Conservation (phyloP, 2,113 vertebrate species). For the Eurypyga helias region DNA sequence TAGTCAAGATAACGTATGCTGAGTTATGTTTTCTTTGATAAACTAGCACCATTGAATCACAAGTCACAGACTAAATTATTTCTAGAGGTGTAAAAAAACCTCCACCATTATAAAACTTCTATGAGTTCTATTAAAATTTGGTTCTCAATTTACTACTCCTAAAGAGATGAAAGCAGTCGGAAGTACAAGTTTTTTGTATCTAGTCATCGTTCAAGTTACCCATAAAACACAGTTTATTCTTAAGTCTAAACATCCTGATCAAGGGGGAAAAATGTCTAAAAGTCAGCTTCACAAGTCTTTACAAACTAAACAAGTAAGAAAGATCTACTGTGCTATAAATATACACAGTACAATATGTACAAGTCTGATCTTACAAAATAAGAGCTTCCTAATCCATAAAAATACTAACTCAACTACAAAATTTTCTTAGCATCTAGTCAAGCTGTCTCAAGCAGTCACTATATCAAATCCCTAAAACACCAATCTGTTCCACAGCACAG, state of each 20-base stretch:
- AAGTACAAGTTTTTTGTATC: conserved; percentile 40
- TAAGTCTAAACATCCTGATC: conserved; percentile 16
- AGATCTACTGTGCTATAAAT: conserved; percentile 44
- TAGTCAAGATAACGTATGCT: not conserved
- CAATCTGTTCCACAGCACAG: conserved; percentile 43
- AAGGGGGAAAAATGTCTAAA: not conserved
- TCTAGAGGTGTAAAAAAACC: conserved; percentile 58
- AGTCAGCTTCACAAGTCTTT: conserved; percentile 50
- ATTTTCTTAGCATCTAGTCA: conserved; percentile 49
- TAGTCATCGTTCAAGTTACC: conserved; percentile 44
- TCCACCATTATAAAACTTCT: conserved; percentile 64
- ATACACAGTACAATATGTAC: conserved; percentile 58
- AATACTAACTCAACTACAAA: conserved; percentile 77
- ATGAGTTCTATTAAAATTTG: conserved; percentile 61
- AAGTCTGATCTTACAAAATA: conserved; percentile 72
- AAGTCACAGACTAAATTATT: conserved; percentile 59
- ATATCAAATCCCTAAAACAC: conserved; percentile 58
- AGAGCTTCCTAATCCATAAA: conserved; percentile 73
- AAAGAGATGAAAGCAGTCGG: conserved; percentile 46
- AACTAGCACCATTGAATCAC: conserved; percentile 73
- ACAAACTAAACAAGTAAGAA: conserved; percentile 48
- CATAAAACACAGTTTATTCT: conserved; percentile 22
- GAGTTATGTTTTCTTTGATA: conserved; percentile 18
- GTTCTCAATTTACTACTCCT: conserved; percentile 27
- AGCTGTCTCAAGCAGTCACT: conserved; percentile 51